Base-by-base conservation (phyloP, 2,797 vertebrate genomes). In the Gymnothorax reevesii region DNA sequence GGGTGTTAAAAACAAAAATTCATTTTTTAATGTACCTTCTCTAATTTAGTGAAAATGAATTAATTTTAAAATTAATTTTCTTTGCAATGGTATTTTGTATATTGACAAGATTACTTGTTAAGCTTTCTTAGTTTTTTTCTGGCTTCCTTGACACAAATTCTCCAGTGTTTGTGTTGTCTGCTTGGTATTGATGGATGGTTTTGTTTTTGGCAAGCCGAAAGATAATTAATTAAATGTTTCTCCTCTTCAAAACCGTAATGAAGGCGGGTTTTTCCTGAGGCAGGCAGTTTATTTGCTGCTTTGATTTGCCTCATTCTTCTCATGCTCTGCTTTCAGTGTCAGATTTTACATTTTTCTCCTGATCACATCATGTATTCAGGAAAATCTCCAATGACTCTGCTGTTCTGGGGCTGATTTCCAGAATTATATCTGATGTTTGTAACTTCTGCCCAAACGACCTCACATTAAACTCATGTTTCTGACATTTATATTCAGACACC, bases 111-210 rank as follows among this genome's bases (percentile, higher is more conserved):
- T 83, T 83, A 85, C 89, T 62, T 86, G 90, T 88, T 89, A 86
- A 83, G 91, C 91, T 89, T 90, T 87, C 90, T 91, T 71, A 59
- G 17, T 89, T 92, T 92, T 91, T 89, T 92, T 90, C 85, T 64
- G 90, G 89, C 92, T 91, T 86, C 66, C 91, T 64, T 93, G 57
- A 93, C 90, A 92, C 88, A 22, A 91, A 92, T 42, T 77, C 73
- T 77, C 42, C 73, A 17, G 73, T 77, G 73, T 5, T 6, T 87
- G 83, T 87, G 69, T 86, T 73, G 87, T 27, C 7, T 75, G 12
- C 42, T 73, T 12, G 7, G 8, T 84, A 33, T 69, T 75, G 13
- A 77, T 17, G 42, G 52, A 77, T 52, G 15, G 22, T 64, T 64
- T 82, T 25, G 83, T 20, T 6, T 6, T n/a, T 89, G 86, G 89